These are phyloP conservation scores for Neoitamus cyanurus DNA, from an alignment of 2,888 invertebrate species.

Conservation along the genomic window DNA sequence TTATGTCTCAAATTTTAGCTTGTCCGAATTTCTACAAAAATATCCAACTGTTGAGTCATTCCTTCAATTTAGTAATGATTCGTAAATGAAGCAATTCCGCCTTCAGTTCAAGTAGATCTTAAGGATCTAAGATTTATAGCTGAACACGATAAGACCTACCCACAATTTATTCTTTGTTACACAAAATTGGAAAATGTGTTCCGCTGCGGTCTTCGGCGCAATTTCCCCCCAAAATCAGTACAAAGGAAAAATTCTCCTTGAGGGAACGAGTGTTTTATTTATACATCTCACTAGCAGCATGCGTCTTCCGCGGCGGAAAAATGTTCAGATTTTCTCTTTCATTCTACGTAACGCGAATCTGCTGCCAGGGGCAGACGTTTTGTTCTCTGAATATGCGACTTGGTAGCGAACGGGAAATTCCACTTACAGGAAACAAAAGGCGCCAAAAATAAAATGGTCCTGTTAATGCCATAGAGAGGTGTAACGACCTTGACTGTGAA, in stretches of 20 bases:
- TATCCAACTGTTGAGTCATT: background rate
- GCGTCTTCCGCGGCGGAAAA: conserved; percentile 22
- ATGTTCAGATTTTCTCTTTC: conserved; percentile 15
- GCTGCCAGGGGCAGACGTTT: background rate
- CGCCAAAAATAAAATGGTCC: conserved; percentile 16
- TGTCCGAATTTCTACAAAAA: background rate
- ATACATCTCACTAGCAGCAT: conserved; percentile 20
- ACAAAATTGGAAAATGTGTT: background rate
- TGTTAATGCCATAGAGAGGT: background rate
- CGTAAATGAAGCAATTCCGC: background rate
- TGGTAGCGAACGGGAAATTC: background rate
- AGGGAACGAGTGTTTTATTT: conserved; percentile 24
- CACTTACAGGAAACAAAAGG: conserved; percentile 22
- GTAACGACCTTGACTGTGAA: conserved; percentile 48
- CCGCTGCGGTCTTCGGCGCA: background rate
- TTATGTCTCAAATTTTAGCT: background rate
- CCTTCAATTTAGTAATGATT: background rate
- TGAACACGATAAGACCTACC: background rate
- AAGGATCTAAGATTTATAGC: background rate
- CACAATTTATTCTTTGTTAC: background rate
- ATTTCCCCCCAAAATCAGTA: background rate
- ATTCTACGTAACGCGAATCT: conserved; percentile 6
- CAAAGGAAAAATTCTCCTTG: conserved; percentile 38
- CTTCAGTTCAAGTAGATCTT: background rate
- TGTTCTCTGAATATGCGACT: background rate